Evolutionary conservation across 2,797 vertebrate species (phyloP).

Genomic region (Zenarchopterus dispar): DNA sequence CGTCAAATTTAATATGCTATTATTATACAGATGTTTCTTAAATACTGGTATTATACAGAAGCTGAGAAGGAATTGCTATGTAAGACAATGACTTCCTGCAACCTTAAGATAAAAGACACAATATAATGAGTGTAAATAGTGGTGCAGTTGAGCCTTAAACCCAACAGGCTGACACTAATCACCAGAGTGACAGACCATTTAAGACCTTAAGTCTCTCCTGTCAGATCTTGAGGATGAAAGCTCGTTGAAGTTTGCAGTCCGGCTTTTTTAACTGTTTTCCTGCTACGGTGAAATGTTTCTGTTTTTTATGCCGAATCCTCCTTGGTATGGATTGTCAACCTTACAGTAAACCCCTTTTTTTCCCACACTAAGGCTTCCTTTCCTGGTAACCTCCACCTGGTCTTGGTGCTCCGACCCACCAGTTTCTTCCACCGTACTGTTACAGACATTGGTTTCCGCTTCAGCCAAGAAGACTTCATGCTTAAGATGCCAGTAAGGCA

Average conservation of each 20-base stretch:
- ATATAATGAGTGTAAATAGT: constrained; percentile 4
- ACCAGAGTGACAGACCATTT: constrained; percentile 17
- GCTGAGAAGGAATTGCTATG: constrained; percentile 4
- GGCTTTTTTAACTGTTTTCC: accelerated
- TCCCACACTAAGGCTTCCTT: constrained; percentile 88
- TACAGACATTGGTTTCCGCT: constrained; percentile 95
- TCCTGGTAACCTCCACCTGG: constrained; percentile 94
- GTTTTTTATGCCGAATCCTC: neutral
- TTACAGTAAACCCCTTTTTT: constrained; percentile 10
- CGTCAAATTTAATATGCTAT: neutral
- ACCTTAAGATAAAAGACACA: constrained; percentile 21
- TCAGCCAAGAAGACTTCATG: constrained; percentile 97
- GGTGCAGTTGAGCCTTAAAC: constrained; percentile 19
- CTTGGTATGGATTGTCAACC: neutral
- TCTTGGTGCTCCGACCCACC: constrained; percentile 94
- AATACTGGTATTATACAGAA: too few relatives aligned
- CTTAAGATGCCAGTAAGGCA: constrained; percentile 93
- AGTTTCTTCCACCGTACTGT: constrained; percentile 97
- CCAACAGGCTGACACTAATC: constrained; percentile 39
- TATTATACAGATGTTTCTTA: neutral
- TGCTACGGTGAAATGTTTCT: neutral
- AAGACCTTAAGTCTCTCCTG: constrained; percentile 10
- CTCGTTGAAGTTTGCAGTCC: constrained; percentile 4
- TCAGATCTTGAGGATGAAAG: constrained; percentile 23
- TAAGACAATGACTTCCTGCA: constrained; percentile 17